Conservation (phyloP, 2,888 invertebrate genomes). For the Amorpha juglandis region DNA sequence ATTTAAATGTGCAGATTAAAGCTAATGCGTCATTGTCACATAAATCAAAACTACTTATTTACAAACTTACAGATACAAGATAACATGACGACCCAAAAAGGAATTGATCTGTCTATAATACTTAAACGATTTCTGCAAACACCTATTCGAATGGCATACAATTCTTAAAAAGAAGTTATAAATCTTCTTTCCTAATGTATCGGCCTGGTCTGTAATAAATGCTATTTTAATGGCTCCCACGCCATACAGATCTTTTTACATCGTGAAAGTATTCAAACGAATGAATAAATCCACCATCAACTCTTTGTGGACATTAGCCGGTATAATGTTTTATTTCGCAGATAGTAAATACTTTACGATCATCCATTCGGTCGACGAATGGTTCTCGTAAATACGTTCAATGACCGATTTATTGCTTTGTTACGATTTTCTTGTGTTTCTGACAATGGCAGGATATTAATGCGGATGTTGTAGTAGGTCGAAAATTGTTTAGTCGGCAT, state of each 20-base stretch:
- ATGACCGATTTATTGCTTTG: constrained; percentile 21
- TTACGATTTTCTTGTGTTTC: constrained; percentile 16
- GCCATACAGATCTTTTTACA: constrained; percentile 2
- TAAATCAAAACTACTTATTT: too few species aligned
- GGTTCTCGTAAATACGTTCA: constrained; percentile 22
- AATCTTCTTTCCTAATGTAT: background rate
- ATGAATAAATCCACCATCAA: constrained; percentile 22
- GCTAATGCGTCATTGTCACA: too few species aligned
- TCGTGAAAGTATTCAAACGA: constrained; percentile 16
- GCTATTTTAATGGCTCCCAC: constrained; percentile 7
- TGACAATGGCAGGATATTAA: background rate
- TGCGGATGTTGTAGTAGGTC: background rate
- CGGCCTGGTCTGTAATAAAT: constrained; percentile 2
- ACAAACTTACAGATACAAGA: too few species aligned
- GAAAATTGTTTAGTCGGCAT: background rate
- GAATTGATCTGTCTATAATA: too few species aligned
- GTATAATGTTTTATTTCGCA: constrained; percentile 24
- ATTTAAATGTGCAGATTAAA: too few species aligned
- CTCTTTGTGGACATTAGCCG: constrained; percentile 23
- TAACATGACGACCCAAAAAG: too few species aligned
- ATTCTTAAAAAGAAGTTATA: background rate
- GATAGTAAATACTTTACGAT: constrained; percentile 24
- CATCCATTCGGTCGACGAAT: constrained; percentile 24
- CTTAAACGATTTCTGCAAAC: background rate
- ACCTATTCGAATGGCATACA: background rate